Evolutionary conservation across 2,888 invertebrate species (phyloP).

Genomic region (Andrena haemorrhoa): DNA sequence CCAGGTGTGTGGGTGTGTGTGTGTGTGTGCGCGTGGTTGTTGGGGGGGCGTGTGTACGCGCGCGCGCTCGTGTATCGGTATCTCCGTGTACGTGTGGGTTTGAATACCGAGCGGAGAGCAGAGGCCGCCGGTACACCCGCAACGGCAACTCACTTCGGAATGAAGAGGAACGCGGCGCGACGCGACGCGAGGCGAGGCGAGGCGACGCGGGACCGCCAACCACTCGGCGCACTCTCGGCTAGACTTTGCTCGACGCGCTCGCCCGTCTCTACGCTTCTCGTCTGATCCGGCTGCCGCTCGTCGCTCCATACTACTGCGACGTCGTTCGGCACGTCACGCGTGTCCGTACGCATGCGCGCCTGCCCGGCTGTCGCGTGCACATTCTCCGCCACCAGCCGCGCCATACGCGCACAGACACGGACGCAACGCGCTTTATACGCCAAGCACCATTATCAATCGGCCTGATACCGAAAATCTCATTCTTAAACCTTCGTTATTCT

Average conservation of each 20-base stretch:
- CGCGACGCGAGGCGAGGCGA: constrained; percentile 33
- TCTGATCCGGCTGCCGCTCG: constrained; percentile 47
- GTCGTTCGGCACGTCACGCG: constrained; percentile 62
- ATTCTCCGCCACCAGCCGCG: constrained; percentile 17
- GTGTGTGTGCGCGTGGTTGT: not conserved
- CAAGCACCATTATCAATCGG: constrained; percentile 50
- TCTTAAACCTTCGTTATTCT: not conserved
- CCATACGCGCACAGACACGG: not conserved
- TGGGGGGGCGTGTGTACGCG: too few species aligned
- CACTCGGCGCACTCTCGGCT: constrained; percentile 61
- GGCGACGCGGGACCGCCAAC: constrained; percentile 57
- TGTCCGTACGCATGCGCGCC: constrained; percentile 48
- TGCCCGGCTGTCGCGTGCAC: constrained; percentile 41
- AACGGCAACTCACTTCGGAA: constrained; percentile 68
- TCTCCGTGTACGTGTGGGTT: not conserved
- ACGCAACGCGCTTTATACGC: constrained; percentile 17
- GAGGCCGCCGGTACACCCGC: constrained; percentile 52
- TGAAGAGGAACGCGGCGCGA: constrained; percentile 49
- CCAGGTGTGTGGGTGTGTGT: not conserved
- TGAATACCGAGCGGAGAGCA: not conserved
- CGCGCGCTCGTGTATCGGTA: too few species aligned
- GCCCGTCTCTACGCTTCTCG: constrained; percentile 61
- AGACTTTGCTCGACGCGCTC: constrained; percentile 48
- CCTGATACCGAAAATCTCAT: constrained; percentile 4
- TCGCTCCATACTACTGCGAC: constrained; percentile 63